Base-by-base conservation (phyloP, 2,113 vertebrate genomes). In the Catharus bicknelli region DNA sequence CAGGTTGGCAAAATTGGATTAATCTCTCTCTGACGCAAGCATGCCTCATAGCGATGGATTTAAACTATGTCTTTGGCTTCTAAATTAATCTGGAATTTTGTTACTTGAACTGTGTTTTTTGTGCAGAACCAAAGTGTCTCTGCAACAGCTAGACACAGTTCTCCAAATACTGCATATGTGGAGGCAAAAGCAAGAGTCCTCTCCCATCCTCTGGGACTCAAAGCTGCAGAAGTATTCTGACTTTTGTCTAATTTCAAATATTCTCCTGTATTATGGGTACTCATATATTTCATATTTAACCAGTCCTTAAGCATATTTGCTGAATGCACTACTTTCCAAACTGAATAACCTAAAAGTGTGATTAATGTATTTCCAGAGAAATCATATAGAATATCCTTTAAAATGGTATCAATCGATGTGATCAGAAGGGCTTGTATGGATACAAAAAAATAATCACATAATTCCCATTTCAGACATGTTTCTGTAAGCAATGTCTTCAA, bases 31-130 rank as follows among this genome's bases (percentile, higher is more conserved):
- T 86, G 70, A 90, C 14, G 26, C 90, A 88, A 90, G 38, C 16
- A 36, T 51, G 16, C 70, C 51, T 29, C 34, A 51, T 9, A 66
- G 70, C 69, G 72, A 68, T 80, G 54, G 36, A 69, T 85, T 88
- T 54, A 88, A 83, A 66, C 30, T 64, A 27, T 55, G 30, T 57
- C 53, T 63, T 54, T 51, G 23, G 51, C 55, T 79, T 87, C 43
- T 76, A 83, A 93, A 87, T 87, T 69, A 64, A 93, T 79, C 29
- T 20, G 54, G 55, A 68, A 10, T 91, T 84, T 68, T 76, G 36
- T 58, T 73, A 72, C 29, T 73, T 57, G 38, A 85, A 82, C 45
- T 61, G 11, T 66, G 10, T 81, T 94, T 89, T 78, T 36, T 59
- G 16, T 15, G 38, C 26, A 63, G 45, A 94, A 27, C 15, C 10